Base-by-base conservation (phyloP, 1,140 invertebrate species). In the Brachionus calyciflorus region DNA sequence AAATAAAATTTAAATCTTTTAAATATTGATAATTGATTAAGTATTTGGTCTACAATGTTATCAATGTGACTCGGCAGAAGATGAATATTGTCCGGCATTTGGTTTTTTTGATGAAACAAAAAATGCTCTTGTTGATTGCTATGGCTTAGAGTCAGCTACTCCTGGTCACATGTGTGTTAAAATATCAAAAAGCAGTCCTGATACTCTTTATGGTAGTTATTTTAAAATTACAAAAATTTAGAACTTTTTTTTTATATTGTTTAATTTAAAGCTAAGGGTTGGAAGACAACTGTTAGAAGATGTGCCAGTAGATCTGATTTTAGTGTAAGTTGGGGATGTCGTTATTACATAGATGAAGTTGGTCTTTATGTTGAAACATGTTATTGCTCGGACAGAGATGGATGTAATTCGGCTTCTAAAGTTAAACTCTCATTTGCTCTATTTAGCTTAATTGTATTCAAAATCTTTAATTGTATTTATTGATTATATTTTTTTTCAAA, bases 61-160 rank as follows among this genome's bases (percentile, higher is more conserved):
- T 63, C 76, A 77, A 68, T 77, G 76, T 37, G 49, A 53, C 46
- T 63, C 53, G 40, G 57, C 49, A 10, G 76, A 65, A 37, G 57
- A 77, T 49, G 40, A 60, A 51, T 68, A 44, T 65, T 77, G 76
- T 77, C 55, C 76, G 55, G 53, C 76, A 51, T 77, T 77, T 48
- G 76, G 76, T 63, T 40, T 40, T 53, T 77, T 77, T 77, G 57
- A 77, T 48, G 55, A 60, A 51, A 60, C 53, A 2, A 77, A 77
- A 65, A 77, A 77, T 53, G 76, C 76, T 7, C 19, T 77, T 2
- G 76, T 77, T n/a, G 76, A 77, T 51, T 77, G 76, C 26, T 77
- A 63, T 44, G 49, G 76, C 17, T 33, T 77, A 7, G 76, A 77
- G 21, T 60, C 76, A 40, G 41, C 53, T 14, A 60, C 55, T 37